Base-by-base conservation (phyloP, 2,113 vertebrate species). In the Myodes glareolus region DNA sequence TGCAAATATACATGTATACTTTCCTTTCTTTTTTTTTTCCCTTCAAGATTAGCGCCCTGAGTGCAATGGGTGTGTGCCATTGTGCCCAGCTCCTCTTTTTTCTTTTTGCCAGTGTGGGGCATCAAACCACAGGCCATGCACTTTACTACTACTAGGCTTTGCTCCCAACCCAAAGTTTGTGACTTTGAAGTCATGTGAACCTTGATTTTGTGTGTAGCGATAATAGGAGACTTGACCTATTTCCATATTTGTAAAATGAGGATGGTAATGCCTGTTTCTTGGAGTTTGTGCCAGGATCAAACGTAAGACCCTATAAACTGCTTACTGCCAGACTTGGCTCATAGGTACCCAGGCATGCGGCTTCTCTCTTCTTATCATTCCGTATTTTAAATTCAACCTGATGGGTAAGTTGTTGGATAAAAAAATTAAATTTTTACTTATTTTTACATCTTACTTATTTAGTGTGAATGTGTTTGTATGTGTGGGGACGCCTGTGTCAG, bases 181-280 rank as follows among this genome's bases (percentile, higher is more conserved):
- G 52, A 89, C 94, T 95, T 92, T 82, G 85, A 50, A 89, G 42
- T 58, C 58, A 67, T 14, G 1, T 94, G 63, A 92, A 90, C 55
- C 52, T 42, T 92, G 47, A 70, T 70, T 88, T 88, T 94, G 45
- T 82, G 33, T 92, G n/a, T 94, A 58, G 31, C 19, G 88, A 27
- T 94, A 61, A 8, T 63, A 86, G 67, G 70, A 94, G 80, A 52
- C 25, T 81, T 85, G 86, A 63, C 27, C 86, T 88, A 36, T 94
- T 90, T 52, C 25, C 94, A 4, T 88, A 31, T 73, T 85, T 90
- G 42, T 96, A 47, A 91, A 86, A 89, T 87, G 81, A 75, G 52
- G 55, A 14, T 73, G 75, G 5, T 96, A 76, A 94, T 88, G 95
- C 29, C 61, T 92, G 0, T 90, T 85, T 80, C 9, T 11, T 58